Evolutionary conservation across 2,113 vertebrate species (phyloP).

Genomic region (Cairina moschata): DNA sequence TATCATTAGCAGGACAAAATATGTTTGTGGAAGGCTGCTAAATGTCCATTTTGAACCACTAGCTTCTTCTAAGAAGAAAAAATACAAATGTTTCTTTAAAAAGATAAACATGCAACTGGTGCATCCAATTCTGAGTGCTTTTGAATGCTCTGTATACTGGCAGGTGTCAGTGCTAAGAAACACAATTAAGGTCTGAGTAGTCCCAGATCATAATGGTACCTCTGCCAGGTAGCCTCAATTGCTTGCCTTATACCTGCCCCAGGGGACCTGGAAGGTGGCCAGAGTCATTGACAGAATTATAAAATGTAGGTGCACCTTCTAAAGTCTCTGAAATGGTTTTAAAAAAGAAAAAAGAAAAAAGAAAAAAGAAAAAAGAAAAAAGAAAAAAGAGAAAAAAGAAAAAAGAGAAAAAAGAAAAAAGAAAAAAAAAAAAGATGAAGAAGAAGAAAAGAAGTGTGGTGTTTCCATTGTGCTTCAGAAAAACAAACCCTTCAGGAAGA

Average conservation of each 20-base stretch:
- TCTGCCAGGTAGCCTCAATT: not conserved
- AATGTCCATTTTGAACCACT: slow-evolving; percentile 7
- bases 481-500: slow-evolving; percentile 54
- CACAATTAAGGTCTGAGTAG: not conserved
- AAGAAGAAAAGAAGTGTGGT: not conserved
- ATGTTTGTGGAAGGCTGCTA: slow-evolving; percentile 7
- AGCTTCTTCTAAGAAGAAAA: not conserved
- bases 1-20: not conserved
- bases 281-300: slow-evolving; percentile 21
- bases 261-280: not conserved
- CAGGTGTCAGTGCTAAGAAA: slow-evolving; percentile 16
- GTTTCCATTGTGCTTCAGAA: slow-evolving; percentile 62
- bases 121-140: not conserved
- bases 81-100: not conserved
- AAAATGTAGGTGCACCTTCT: slow-evolving; percentile 15
- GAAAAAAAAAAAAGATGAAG: not conserved
- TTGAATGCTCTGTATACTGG: not conserved
- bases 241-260: not conserved
- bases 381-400: too few species aligned
- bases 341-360: not conserved
- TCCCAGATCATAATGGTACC: not conserved
- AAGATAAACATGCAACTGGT: not conserved
- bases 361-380: not conserved
- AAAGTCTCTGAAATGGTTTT: slow-evolving; percentile 22
- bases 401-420: not conserved